phyloP scores from a whole-genome alignment of 2,797 vertebrate genomes.

The Amblyopsis hoosieri region DNA sequence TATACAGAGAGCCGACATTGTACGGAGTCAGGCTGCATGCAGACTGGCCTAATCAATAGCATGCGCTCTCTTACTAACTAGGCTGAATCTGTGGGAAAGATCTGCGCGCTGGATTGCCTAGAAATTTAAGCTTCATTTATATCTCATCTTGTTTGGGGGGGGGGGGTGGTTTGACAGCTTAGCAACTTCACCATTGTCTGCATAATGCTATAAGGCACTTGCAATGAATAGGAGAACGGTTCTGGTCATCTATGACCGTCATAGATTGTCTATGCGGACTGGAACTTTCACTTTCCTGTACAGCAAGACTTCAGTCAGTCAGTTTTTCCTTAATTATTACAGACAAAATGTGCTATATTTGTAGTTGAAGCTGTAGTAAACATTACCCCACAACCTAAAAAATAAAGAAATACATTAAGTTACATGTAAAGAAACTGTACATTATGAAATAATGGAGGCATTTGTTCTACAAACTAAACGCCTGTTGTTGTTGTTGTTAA shows the following conservation, averaged over 20 bases:
- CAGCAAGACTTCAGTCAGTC: too few species aligned
- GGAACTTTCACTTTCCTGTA: too few species aligned
- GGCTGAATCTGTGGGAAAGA: slow-evolving; percentile 46
- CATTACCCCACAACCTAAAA: too few species aligned
- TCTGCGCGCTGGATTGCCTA: slow-evolving; percentile 4
- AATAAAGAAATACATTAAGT: too few species aligned
- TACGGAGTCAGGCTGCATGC: slow-evolving; percentile 28
- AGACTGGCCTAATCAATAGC: slow-evolving; percentile 52
- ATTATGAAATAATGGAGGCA: slow-evolving; percentile 20
- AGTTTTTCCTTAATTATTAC: too few species aligned
- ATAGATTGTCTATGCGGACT: too few species aligned
- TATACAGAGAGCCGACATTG: background rate
- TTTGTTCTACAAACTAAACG: slow-evolving; percentile 24
- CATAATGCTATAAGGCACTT: background rate
- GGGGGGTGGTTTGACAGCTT: slow-evolving; percentile 7
- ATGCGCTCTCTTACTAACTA: slow-evolving; percentile 48
- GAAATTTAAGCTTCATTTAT: slow-evolving; percentile 52
- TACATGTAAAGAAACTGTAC: slow-evolving; percentile 17
- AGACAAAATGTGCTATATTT: too few species aligned
- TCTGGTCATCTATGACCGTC: too few species aligned
- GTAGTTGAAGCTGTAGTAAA: too few species aligned
- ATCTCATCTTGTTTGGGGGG: slow-evolving; percentile 31
- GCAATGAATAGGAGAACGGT: slow-evolving; percentile 2
- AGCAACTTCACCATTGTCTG: slow-evolving; percentile 28
- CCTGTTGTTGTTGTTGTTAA: slow-evolving; percentile 36